Base-by-base conservation (phyloP, 2,113 vertebrate genomes). In the Bagarius yarrelli region DNA sequence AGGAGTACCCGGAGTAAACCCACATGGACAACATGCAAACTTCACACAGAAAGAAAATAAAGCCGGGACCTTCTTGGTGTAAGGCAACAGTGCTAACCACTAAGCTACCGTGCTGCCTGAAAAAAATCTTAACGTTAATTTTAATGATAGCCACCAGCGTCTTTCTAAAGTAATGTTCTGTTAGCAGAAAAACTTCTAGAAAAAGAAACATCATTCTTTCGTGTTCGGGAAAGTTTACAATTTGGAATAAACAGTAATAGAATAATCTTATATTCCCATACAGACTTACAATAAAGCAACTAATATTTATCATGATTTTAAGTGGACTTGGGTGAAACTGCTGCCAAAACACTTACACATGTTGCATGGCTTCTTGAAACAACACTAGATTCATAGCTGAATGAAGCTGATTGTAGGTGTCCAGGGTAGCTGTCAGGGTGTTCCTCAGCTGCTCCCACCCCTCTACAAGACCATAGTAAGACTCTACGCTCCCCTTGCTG, bases 311-410 rank as follows among this genome's bases (percentile, higher is more conserved):
- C 40, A 75, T 36, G 6, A 25, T 36, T 57, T 16, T 4, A 5
- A 59, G 14, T 59, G 27, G 55, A 76, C 12, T 15, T 40, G 16
- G 13, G 15, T 32, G 23, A 23, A 0, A 15, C 14, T 64, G 52
- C 44, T 52, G 15, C 15, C 30, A 30, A 30, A 59, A 36, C 52
- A 92, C 93, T 92, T 88, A 94, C 93, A 95, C 88, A 23, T 94
- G 92, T 69, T 94, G 90, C 89, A 93, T 89, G 64, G 93, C 93
- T 50, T 93, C 91, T 85, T 96, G 93, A 90, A 94, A 95, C n/a
- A 95, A 85, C 56, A 92, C 90, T 4, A 94, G 89, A 86, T 89
- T 91, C 94, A 94, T 87, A 72, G 91, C 85, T 36, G 91, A 91
- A 85, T 91, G 87, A 4, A 94, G 87, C 21, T 95, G 93, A 73